phyloP scores from a whole-genome alignment of 2,113 vertebrate species.

The Myiozetetes cayanensis region DNA sequence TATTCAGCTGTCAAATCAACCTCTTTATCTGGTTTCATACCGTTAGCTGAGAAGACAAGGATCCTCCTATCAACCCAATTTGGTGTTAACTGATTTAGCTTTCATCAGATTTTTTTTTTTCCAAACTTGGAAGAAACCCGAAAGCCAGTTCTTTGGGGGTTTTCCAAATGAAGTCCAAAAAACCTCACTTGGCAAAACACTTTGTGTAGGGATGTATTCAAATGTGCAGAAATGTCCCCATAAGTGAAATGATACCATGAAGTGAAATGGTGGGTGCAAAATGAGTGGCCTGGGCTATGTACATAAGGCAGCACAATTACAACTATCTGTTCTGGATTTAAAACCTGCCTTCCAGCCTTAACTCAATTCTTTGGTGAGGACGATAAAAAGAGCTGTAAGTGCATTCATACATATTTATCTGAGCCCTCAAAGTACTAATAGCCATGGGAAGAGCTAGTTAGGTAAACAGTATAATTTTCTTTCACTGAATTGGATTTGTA shows the following conservation, averaged over 20 bases:
- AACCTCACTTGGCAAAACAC: constrained; percentile 13
- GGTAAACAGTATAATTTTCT: background rate
- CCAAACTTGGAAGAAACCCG: background rate
- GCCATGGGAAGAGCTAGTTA: background rate
- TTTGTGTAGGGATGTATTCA: constrained; percentile 4
- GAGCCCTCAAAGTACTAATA: background rate
- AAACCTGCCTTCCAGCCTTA: constrained; percentile 14
- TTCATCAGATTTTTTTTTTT: constrained; percentile 48
- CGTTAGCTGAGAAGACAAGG: constrained; percentile 55
- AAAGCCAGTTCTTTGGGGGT: background rate
- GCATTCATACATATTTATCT: background rate
- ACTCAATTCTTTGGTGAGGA: background rate
- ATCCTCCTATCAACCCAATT: constrained; percentile 55
- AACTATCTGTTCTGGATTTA: constrained; percentile 17
- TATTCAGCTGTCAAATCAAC: constrained; percentile 53
- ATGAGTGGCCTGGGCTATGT: constrained; percentile 10
- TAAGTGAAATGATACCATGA: constrained; percentile 45
- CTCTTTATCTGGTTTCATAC: constrained; percentile 60
- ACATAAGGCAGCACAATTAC: background rate
- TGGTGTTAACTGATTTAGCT: constrained; percentile 57
- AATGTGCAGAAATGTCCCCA: constrained; percentile 24
- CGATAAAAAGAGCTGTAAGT: background rate
- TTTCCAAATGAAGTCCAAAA: constrained; percentile 32
- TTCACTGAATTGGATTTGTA: background rate
- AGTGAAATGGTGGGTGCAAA: constrained; percentile 51